Percentiles rank a stretch among this genome's conserved stretches.
Evolutionary conservation across 2,113 vertebrate species (phyloP).

Genomic region (Jaculus jaculus): DNA sequence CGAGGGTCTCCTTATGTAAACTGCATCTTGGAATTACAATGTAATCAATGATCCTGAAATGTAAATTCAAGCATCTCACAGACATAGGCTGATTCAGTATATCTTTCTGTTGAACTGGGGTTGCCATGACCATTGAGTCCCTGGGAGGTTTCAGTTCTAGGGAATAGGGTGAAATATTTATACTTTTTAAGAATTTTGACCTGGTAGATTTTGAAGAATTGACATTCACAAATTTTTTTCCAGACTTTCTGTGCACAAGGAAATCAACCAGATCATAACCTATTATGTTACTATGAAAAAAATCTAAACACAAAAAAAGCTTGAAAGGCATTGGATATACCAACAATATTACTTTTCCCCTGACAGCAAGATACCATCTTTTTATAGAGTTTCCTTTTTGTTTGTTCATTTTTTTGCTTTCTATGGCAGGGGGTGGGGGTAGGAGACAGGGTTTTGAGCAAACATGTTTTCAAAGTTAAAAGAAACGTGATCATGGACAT

Average conservation of each 20-base stretch:
- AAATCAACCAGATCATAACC: constrained; percentile 20
- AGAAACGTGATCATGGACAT: not conserved
- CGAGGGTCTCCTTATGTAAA: not conserved
- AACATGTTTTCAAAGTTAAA: constrained; percentile 35
- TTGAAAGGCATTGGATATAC: not conserved
- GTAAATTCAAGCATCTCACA: not conserved
- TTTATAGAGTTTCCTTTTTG: constrained; percentile 15
- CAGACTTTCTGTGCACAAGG: not conserved
- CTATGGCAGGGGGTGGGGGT: not conserved
- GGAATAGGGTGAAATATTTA: constrained; percentile 1
- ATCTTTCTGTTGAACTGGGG: not conserved
- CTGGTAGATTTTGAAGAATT: constrained; percentile 28
- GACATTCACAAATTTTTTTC: not conserved
- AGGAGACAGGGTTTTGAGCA: not conserved
- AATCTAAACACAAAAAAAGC: not conserved
- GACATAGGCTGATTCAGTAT: not conserved
- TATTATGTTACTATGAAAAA: constrained; percentile 25
- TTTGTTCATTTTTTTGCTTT: constrained; percentile 6
- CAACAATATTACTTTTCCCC: not conserved
- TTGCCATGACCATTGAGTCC: not conserved
- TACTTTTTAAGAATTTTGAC: constrained; percentile 33
- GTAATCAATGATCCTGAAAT: not conserved
- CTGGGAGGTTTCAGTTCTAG: not conserved
- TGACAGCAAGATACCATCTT: not conserved
- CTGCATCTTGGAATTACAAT: constrained; percentile 6